A percentile compares a stretch with the other conserved stretches of the same genome.
phyloP scores from a whole-genome alignment of 1,140 invertebrate genomes.

The Argopecten irradians region DNA sequence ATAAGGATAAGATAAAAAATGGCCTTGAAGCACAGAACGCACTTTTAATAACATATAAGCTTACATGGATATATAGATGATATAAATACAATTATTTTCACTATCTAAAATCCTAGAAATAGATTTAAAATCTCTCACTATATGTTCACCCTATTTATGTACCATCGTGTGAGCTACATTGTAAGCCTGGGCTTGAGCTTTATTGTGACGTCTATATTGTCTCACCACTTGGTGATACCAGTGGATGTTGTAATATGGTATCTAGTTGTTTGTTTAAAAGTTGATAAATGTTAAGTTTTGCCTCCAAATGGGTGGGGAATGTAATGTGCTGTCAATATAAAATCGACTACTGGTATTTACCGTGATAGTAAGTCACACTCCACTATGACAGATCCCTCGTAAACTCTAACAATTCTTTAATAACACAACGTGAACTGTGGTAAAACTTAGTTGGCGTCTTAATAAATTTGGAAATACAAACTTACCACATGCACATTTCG shows the following conservation, averaged over 20 bases:
- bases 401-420: not conserved
- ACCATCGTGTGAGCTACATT: not conserved
- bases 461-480: conserved; percentile 24
- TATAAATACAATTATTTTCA: no score
- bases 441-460: conserved; percentile 8
- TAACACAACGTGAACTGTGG: conserved; percentile 14
- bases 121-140: no score
- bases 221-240: not conserved
- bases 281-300: conserved; percentile 23
- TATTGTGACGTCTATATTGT: not conserved
- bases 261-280: not conserved
- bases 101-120: no score
- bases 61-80: no score
- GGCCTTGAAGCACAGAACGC: no score
- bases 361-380: not conserved
- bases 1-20: no score
- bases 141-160: no score
- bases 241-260: not conserved
- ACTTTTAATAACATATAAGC: no score
- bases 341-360: not conserved
- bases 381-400: not conserved
- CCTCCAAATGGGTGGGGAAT: not conserved
- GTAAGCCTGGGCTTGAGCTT: not conserved
- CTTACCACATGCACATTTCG: conserved; percentile 13
- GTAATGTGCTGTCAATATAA: not conserved